These are phyloP conservation scores for Pseudomyrmex gracilis DNA, from an alignment of 1,140 invertebrate genomes.

Conservation along the genomic window DNA sequence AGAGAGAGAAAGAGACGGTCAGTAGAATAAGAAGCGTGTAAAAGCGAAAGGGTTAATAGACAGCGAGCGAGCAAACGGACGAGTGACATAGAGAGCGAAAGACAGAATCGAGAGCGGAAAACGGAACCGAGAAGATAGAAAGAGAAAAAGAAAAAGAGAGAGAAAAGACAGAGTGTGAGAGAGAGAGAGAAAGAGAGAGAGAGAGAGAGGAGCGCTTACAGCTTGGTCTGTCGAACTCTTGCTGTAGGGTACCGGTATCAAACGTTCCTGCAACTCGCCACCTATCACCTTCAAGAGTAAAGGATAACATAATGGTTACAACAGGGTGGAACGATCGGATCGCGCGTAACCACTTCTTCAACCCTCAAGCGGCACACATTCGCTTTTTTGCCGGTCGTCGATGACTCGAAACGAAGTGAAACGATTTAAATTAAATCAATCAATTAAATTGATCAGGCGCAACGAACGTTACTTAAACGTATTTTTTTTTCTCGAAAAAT, in stretches of 20 bases:
- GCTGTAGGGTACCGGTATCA: conserved; percentile 99
- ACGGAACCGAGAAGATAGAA: conserved; percentile 39
- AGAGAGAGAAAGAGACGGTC: conserved; percentile 10
- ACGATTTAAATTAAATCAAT: not conserved
- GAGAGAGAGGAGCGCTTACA: conserved; percentile 92
- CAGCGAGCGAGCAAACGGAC: conserved; percentile 54
- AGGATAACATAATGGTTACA: conserved; percentile 89
- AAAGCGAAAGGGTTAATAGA: conserved; percentile 47
- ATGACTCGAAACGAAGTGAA: not conserved
- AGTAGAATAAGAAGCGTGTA: conserved; percentile 63
- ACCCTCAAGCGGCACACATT: conserved; percentile 46
- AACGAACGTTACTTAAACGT: not conserved
- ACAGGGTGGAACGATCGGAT: conserved; percentile 82
- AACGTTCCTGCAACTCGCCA: conserved; percentile 99
- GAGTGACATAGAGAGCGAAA: conserved; percentile 48
- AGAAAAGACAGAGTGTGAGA: conserved; percentile 60
- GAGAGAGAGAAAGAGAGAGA: conserved; percentile 55
- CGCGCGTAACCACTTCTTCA: conserved; percentile 73
- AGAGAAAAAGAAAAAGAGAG: conserved; percentile 12
- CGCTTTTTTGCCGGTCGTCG: not conserved
- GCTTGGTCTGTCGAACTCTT: conserved; percentile 99
- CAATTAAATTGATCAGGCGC: not conserved
- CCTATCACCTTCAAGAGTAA: conserved; percentile 98
- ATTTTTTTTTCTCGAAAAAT: not conserved
- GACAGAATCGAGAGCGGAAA: no score